Conservation (phyloP, 1,140 invertebrate species). For the Camponotus vicinus region DNA sequence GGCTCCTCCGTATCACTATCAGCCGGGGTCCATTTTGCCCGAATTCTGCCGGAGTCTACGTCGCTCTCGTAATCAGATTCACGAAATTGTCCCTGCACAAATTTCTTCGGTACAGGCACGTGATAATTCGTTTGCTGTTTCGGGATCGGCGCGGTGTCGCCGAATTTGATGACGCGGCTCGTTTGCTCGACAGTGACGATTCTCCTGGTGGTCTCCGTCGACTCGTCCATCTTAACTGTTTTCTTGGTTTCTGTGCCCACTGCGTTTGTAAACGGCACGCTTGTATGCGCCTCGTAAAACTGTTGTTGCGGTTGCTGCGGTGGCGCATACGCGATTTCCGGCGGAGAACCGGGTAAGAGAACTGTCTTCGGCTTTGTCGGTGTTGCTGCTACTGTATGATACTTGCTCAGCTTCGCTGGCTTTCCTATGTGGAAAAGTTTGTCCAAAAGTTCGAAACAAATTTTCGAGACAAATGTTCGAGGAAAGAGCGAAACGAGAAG, state of each 20-base stretch:
- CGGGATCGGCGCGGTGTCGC: constrained; percentile 80
- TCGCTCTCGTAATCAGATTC: constrained; percentile 92
- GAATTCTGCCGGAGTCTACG: constrained; percentile 87
- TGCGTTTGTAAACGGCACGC: constrained; percentile 86
- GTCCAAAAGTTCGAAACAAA: background rate
- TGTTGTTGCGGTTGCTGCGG: constrained; percentile 84
- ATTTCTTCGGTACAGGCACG: constrained; percentile 89
- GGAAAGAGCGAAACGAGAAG: constrained; percentile 38
- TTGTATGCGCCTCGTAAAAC: constrained; percentile 87
- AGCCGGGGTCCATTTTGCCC: constrained; percentile 88
- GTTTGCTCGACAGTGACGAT: constrained; percentile 90
- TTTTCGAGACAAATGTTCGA: constrained; percentile 16
- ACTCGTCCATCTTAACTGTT: constrained; percentile 90
- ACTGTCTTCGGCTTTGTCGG: constrained; percentile 82
- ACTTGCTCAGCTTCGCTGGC: constrained; percentile 76
- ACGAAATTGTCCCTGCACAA: constrained; percentile 89
- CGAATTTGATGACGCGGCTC: constrained; percentile 89
- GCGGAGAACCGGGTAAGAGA: constrained; percentile 88
- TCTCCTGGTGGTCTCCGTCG: constrained; percentile 88
- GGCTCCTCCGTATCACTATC: constrained; percentile 87
- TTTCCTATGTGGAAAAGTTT: constrained; percentile 80
- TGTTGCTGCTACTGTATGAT: constrained; percentile 71
- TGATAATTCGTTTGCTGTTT: constrained; percentile 83
- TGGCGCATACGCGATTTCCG: constrained; percentile 87
- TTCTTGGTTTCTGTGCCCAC: constrained; percentile 90